A percentile compares a stretch with the other conserved stretches of the same genome.
phyloP scores from a whole-genome alignment of 2,888 invertebrate genomes.

The Plebejus melissa region DNA sequence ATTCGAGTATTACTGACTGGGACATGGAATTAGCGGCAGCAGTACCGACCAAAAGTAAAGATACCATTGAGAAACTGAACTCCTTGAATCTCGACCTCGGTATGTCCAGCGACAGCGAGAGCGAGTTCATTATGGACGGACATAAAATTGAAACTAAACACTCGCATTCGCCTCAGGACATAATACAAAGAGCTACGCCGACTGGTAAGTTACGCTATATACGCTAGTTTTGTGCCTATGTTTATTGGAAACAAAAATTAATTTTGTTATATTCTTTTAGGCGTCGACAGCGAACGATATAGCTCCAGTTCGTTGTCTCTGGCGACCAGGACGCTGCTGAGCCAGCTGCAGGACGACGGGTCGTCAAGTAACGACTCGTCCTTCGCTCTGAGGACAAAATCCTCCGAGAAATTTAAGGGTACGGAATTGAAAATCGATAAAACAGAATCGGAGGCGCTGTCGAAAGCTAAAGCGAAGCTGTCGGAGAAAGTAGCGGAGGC shows the following conservation, averaged over 20 bases:
- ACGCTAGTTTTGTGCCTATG: constrained; percentile 36
- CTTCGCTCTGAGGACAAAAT: constrained; percentile 63
- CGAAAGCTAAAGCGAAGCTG: constrained; percentile 66
- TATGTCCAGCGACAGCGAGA: constrained; percentile 75
- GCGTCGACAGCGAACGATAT: constrained; percentile 65
- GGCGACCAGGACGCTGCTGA: constrained; percentile 69
- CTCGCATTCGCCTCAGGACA: constrained; percentile 53
- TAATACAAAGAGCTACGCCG: constrained; percentile 55
- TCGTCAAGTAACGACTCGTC: constrained; percentile 76
- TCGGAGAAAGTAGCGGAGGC: constrained; percentile 68
- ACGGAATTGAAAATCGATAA: constrained; percentile 52
- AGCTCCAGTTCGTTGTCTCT: constrained; percentile 62
- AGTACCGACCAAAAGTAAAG: constrained; percentile 65
- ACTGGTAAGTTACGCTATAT: constrained; percentile 52
- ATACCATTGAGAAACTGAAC: constrained; percentile 67
- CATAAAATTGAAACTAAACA: constrained; percentile 51
- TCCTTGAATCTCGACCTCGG: constrained; percentile 70
- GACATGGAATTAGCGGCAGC: constrained; percentile 79
- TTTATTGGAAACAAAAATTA: constrained; percentile 7
- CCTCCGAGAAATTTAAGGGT: constrained; percentile 48
- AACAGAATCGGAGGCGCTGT: constrained; percentile 62
- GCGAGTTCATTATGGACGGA: constrained; percentile 60
- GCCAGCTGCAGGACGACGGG: constrained; percentile 75
- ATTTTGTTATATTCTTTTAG: constrained; percentile 48
- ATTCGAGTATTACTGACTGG: constrained; percentile 77